Evolutionary conservation across 2,888 invertebrate genomes (phyloP).

Genomic region (Heliconius ethilla): DNA sequence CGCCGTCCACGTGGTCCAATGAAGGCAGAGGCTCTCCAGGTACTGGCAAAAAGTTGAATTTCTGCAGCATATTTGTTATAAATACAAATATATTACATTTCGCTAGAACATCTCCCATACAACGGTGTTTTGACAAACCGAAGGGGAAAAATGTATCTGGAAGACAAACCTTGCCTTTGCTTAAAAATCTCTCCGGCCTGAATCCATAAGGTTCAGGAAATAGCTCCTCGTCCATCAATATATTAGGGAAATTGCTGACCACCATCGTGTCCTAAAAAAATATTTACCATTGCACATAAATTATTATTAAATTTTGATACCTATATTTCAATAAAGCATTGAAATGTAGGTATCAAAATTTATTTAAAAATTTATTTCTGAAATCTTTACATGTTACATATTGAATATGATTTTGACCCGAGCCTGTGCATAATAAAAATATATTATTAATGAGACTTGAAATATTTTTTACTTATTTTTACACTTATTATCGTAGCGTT

Average conservation of each 20-base stretch:
- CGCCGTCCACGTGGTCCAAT: constrained; percentile 87
- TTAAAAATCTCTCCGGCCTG: constrained; percentile 88
- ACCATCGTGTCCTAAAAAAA: constrained; percentile 88
- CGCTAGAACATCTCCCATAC: constrained; percentile 89
- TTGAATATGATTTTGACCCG: too few species aligned
- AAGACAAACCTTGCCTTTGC: constrained; percentile 81
- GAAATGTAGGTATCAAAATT: too few species aligned
- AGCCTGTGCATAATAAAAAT: too few species aligned
- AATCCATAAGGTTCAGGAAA: constrained; percentile 88
- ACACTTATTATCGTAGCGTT: too few species aligned
- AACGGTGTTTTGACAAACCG: constrained; percentile 89
- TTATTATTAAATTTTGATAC: neutral
- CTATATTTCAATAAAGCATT: too few species aligned
- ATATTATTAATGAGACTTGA: too few species aligned
- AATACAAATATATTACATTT: constrained; percentile 91
- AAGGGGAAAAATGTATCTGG: constrained; percentile 90
- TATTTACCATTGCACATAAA: neutral
- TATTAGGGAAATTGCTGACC: constrained; percentile 87
- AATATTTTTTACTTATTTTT: too few species aligned
- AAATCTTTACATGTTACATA: too few species aligned
- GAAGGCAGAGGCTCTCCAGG: constrained; percentile 85
- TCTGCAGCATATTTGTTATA: constrained; percentile 87
- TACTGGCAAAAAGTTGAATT: constrained; percentile 85
- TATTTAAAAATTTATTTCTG: too few species aligned
- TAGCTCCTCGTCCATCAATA: constrained; percentile 85